Percentiles rank a stretch among this genome's conserved stretches.
Conservation (phyloP, 2,113 vertebrate genomes). For the Halcyon senegalensis region DNA sequence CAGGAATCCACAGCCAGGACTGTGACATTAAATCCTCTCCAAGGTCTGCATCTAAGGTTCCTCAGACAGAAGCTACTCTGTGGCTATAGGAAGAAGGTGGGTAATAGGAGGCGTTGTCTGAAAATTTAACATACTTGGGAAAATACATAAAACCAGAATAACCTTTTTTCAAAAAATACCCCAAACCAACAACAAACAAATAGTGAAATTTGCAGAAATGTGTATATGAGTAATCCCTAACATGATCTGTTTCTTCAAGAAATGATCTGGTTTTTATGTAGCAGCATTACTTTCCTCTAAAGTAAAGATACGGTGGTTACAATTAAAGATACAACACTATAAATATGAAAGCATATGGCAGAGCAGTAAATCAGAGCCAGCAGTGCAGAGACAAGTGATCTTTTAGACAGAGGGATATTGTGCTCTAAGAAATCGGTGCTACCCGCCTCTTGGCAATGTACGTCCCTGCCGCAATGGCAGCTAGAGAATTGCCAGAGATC, state of each 20-base stretch:
- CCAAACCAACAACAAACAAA: neutral
- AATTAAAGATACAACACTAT: constrained; percentile 2
- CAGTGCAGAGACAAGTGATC: neutral
- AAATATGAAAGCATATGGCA: neutral
- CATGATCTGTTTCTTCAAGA: neutral
- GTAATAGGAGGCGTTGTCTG: neutral
- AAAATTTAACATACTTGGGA: neutral
- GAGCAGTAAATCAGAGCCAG: neutral
- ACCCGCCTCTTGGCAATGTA: neutral
- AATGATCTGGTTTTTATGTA: neutral
- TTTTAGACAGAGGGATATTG: neutral
- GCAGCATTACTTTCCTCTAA: neutral
- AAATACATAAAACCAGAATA: neutral
- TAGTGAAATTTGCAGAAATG: neutral
- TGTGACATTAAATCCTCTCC: neutral
- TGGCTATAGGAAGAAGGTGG: neutral
- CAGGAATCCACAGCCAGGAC: neutral
- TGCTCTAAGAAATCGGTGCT: neutral
- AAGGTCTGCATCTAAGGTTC: neutral
- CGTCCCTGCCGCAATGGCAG: neutral
- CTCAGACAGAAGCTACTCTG: neutral
- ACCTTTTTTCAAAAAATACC: neutral
- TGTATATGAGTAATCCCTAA: neutral
- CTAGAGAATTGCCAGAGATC: neutral
- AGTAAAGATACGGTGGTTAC: neutral